These are phyloP conservation scores for Ganaspis sp. DNA, from an alignment of 1,140 invertebrate species.

Conservation along the genomic window DNA sequence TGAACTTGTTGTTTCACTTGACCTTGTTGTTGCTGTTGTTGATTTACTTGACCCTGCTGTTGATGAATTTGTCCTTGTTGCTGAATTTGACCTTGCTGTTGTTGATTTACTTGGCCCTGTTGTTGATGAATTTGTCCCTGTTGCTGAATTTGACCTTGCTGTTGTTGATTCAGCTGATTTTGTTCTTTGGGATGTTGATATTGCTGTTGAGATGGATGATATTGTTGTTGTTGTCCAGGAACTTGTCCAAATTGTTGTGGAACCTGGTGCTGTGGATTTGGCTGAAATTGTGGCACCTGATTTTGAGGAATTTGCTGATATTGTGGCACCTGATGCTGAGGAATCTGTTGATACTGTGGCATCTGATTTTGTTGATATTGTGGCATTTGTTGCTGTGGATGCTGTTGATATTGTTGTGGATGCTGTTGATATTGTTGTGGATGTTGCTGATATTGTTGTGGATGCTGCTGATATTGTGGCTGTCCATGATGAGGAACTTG, in stretches of 20 bases:
- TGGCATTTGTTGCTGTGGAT: constrained; percentile 54
- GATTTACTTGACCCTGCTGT: constrained; percentile 30
- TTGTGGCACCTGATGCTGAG: constrained; percentile 45
- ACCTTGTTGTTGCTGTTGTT: constrained; percentile 39
- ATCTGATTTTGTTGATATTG: constrained; percentile 58
- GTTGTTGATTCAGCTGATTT: constrained; percentile 37
- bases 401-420: constrained; percentile 48
- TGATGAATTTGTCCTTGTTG: constrained; percentile 31
- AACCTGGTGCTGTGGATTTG: constrained; percentile 42
- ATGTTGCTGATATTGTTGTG: constrained; percentile 57
- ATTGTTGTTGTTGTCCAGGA: constrained; percentile 44
- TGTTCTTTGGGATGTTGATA: constrained; percentile 50
- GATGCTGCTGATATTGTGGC: constrained; percentile 61
- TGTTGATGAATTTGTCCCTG: constrained; percentile 37
- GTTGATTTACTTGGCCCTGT: constrained; percentile 32
- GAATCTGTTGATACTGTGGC: constrained; percentile 51
- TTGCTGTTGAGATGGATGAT: constrained; percentile 68
- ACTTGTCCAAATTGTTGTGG: constrained; percentile 37
- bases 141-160: constrained; percentile 29
- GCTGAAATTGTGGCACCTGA: constrained; percentile 51
- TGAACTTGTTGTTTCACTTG: constrained; percentile 4
- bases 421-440: constrained; percentile 48
- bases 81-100: constrained; percentile 29
- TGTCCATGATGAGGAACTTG: constrained; percentile 61
- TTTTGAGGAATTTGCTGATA: constrained; percentile 34